Evolutionary conservation across 2,113 vertebrate species (phyloP).

Genomic region (Ovis aries): ARS-UI_Ramb_v3.0 NC_056064.1:11952001-11952500

Average conservation of each 20-base stretch:
- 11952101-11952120: background rate
- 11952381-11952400: background rate
- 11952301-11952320: background rate
- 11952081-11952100: background rate
- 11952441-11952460: background rate
- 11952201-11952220: background rate
- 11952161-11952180: background rate
- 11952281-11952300: background rate
- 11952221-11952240: background rate
- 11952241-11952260: background rate
- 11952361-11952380: background rate
- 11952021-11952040: background rate
- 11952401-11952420: slow-evolving; percentile 1
- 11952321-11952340: background rate
- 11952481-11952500: background rate
- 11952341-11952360: background rate
- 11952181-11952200: background rate
- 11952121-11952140: background rate
- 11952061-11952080: background rate
- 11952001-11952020: background rate
- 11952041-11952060: background rate
- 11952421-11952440: background rate
- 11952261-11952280: background rate
- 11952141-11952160: background rate
- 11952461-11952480: background rate